Base-by-base conservation (phyloP, 2,797 vertebrate species). In the Gouania willdenowi region DNA sequence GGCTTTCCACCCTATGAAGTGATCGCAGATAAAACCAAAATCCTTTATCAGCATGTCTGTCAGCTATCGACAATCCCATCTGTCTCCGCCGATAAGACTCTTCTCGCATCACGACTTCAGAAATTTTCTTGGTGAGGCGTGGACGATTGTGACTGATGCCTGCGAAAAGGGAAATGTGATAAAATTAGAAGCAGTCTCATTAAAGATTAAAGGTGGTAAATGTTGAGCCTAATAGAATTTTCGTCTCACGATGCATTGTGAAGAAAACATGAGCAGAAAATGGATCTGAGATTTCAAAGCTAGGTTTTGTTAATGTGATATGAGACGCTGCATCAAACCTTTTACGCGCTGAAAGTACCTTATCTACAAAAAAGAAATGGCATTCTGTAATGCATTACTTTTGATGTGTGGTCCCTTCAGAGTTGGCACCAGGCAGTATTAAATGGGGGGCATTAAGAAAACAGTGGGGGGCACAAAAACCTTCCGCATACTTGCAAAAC, bases 11-110 rank as follows among this genome's bases (percentile, higher is more conserved):
- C 77, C 74, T 66, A 66, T 81, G 71, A 86, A 81, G 72, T 41
- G 79, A 87, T 75, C 64, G 64, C 22, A 85, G 84, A 87, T 85
- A 83, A 85, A 81, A 79, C 62, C 58, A 42, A 88, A 87, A 86
- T 81, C 78, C 64, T 64, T 84, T 84, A 87, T 89, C 81, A 77
- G 72, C 74, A 73, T 83, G 83, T 87, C 86, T 86, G 86, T 87
- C 86, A 84, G 75, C 77, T 84, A 88, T 89, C 83, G 80, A 83
- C 83, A 86, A 80, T 79, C 79, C 79, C 87, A 88, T 88, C 86
- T 88, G 86, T 86, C 79, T 83, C 72, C 64, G 12, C 71, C 40
- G 86, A 88, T 88, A 88, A 87, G 81, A 59, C 65, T 50, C 46
- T 54, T 64, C 59, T 74, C 25, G 58, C 57, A 40, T 76, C 56